phyloP scores from a whole-genome alignment of 2,888 invertebrate genomes.

The Choristoneura rosaceana region DNA sequence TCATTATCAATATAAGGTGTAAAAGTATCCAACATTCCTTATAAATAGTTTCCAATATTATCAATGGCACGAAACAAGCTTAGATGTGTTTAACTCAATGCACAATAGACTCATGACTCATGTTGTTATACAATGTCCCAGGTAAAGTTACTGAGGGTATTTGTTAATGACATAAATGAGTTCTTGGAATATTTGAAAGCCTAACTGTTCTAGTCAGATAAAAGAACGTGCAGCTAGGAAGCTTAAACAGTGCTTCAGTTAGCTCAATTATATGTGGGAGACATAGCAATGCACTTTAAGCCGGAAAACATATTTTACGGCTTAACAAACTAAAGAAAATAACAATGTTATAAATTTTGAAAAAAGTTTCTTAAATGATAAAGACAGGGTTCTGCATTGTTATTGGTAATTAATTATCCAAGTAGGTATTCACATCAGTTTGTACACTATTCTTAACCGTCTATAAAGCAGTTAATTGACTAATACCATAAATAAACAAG shows the following conservation, averaged over 20 bases:
- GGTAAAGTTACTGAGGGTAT: conserved; percentile 5
- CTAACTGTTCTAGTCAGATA: conserved; percentile 9
- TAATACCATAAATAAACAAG: background rate
- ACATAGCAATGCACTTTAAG: no score
- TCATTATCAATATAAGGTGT: background rate
- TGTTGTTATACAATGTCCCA: background rate
- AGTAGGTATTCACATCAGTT: no score
- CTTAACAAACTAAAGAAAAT: no score
- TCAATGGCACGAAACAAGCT: background rate
- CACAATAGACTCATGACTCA: conserved; percentile 3
- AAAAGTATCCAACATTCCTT: background rate
- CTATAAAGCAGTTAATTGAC: background rate
- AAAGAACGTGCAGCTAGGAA: background rate
- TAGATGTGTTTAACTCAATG: background rate
- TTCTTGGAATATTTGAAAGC: conserved; percentile 15
- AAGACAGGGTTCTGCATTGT: no score
- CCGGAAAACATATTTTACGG: no score
- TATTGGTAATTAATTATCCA: no score
- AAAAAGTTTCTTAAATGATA: no score
- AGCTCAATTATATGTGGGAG: no score
- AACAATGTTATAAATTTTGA: no score
- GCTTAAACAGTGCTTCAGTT: background rate
- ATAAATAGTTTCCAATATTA: background rate
- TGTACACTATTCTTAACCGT: no score
- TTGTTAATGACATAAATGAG: conserved; percentile 5